Percentiles rank a stretch among this genome's conserved stretches.
Evolutionary conservation across 1,140 invertebrate genomes (phyloP).

Genomic region (Papilio dardanus): DNA sequence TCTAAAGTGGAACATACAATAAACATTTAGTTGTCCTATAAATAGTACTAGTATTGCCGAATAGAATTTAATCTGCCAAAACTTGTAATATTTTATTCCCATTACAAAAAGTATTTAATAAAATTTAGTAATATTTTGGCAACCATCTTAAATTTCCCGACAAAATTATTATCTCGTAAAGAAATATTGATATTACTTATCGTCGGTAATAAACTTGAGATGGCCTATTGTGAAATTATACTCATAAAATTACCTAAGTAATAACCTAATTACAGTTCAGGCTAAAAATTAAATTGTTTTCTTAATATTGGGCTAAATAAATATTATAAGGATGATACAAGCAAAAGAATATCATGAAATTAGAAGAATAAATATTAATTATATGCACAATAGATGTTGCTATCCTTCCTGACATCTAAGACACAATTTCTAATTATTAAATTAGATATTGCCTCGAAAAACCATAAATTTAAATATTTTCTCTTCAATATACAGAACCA

Average conservation of each 20-base stretch:
- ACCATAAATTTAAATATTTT: neutral
- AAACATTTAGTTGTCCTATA: neutral
- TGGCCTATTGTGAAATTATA: neutral
- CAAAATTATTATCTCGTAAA: conserved; percentile 21
- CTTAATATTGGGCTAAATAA: neutral
- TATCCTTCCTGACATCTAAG: neutral
- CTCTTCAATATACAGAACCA: neutral
- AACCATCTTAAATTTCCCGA: neutral
- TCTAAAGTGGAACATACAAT: neutral
- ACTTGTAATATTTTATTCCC: neutral
- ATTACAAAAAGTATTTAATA: neutral
- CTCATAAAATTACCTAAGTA: conserved; percentile 2
- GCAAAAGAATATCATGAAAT: too few relatives aligned
- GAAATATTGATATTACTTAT: conserved; percentile 20
- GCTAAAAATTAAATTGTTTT: neutral
- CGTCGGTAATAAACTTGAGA: conserved; percentile 15
- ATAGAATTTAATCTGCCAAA: neutral
- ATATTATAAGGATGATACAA: neutral
- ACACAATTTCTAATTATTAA: neutral
- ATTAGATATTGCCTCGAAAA: neutral
- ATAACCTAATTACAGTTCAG: neutral
- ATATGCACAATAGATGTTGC: too few relatives aligned
- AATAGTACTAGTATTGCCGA: neutral
- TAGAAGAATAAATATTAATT: too few relatives aligned
- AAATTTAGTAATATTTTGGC: neutral